Conservation (phyloP, 1,140 invertebrate genomes). For the Nasonia longicornis region DNA sequence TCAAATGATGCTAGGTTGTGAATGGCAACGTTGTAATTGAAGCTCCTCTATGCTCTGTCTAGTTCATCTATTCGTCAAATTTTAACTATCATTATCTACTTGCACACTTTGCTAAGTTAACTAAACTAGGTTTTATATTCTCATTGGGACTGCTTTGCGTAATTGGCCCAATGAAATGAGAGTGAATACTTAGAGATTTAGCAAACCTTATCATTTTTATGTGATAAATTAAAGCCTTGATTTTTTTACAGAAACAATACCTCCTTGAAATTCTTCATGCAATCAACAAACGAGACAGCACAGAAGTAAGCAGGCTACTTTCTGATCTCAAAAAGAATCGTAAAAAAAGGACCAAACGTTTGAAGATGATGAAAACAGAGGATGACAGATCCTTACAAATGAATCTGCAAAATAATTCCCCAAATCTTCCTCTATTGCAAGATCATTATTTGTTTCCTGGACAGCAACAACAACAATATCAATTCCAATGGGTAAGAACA, state of each 20-base stretch:
- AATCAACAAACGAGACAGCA: conserved; percentile 52
- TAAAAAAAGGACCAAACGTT: conserved; percentile 56
- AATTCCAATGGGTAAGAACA: conserved; percentile 60
- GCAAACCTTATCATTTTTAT: too few relatives aligned
- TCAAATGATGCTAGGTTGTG: not conserved
- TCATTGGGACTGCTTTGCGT: not conserved
- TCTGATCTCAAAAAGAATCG: conserved; percentile 57
- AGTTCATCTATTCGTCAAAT: too few relatives aligned
- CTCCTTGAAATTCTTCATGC: conserved; percentile 58
- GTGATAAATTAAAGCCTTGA: not conserved
- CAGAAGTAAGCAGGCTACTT: conserved; percentile 53
- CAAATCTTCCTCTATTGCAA: conserved; percentile 1
- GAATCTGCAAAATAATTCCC: conserved; percentile 20
- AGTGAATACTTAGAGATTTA: too few relatives aligned
- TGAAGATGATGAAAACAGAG: conserved; percentile 50
- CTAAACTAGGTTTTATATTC: not conserved
- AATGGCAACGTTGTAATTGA: conserved; percentile 20
- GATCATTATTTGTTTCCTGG: conserved; percentile 41
- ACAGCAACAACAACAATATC: conserved; percentile 52
- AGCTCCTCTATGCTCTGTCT: not conserved
- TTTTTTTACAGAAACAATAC: conserved; percentile 55
- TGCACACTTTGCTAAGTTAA: too few relatives aligned
- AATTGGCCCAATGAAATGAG: not conserved
- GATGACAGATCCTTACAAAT: conserved; percentile 30
- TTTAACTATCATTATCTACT: too few relatives aligned